A percentile compares a stretch with the other conserved stretches of the same genome.
Evolutionary conservation across 1,140 invertebrate species (phyloP).

Genomic region (Papilio aristodemus): DNA sequence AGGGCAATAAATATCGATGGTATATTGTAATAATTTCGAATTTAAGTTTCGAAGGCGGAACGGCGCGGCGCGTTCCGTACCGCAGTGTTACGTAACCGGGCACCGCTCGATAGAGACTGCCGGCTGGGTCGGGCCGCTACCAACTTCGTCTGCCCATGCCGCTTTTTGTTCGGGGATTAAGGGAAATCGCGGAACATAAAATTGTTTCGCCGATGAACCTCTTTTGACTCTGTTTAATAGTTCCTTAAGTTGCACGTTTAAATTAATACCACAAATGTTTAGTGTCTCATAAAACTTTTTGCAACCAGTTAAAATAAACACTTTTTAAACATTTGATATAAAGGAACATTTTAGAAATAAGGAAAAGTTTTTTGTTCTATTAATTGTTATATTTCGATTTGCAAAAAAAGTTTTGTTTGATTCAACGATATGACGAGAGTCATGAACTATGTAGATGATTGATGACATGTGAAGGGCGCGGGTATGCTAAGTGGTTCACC

Average conservation of each 20-base stretch:
- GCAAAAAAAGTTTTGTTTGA: too few relatives aligned
- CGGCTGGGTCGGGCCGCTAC: constrained; percentile 50
- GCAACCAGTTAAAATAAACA: too few relatives aligned
- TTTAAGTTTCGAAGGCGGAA: constrained; percentile 45
- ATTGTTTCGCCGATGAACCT: constrained; percentile 39
- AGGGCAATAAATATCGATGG: constrained; percentile 16
- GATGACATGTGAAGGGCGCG: not conserved
- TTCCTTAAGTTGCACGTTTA: not conserved
- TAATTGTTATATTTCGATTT: too few relatives aligned
- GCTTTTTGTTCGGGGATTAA: constrained; percentile 42
- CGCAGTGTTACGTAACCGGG: constrained; percentile 70
- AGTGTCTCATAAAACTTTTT: too few relatives aligned
- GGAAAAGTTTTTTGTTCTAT: not conserved
- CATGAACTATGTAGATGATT: not conserved
- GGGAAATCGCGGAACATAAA: constrained; percentile 46
- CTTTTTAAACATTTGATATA: too few relatives aligned
- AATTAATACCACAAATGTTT: not conserved
- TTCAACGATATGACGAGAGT: not conserved
- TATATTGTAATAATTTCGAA: constrained; percentile 37
- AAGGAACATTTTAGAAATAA: too few relatives aligned
- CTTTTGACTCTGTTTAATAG: not conserved
- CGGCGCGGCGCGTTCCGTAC: constrained; percentile 52
- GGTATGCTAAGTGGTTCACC: constrained; percentile 13
- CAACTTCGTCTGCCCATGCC: constrained; percentile 46
- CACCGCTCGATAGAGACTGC: constrained; percentile 59